phyloP scores from a whole-genome alignment of 2,888 invertebrate species.

The Magallana nippona region DNA sequence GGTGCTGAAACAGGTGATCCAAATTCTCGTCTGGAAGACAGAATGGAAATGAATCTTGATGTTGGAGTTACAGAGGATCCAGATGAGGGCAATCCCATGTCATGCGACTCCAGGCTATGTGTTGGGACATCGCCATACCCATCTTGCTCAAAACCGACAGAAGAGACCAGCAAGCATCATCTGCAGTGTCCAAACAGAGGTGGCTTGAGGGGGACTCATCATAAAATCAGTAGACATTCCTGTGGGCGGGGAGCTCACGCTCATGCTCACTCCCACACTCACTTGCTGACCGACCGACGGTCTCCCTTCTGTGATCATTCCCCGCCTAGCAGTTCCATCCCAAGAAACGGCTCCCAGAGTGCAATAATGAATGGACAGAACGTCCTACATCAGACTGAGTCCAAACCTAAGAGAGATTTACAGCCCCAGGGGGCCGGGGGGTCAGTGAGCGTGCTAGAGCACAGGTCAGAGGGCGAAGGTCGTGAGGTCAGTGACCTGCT shows the following conservation, averaged over 20 bases:
- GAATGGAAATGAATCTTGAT: conserved; percentile 26
- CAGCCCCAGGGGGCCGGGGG: background rate
- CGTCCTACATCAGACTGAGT: conserved; percentile 18
- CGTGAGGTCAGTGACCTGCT: conserved; percentile 19
- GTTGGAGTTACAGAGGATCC: background rate
- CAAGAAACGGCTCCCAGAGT: background rate
- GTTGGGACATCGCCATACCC: background rate
- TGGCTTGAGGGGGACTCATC: background rate
- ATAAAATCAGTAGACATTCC: conserved; percentile 15
- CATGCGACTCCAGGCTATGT: background rate
- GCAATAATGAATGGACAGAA: conserved; percentile 33
- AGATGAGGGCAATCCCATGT: background rate
- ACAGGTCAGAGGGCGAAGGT: conserved; percentile 30
- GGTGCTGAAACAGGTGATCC: conserved; percentile 27
- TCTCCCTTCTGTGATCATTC: conserved; percentile 20
- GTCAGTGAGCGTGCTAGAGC: background rate
- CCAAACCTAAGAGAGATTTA: conserved; percentile 14
- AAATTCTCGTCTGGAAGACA: background rate
- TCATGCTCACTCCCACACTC: background rate
- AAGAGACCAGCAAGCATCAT: background rate
- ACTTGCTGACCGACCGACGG: background rate
- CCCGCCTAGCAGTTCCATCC: background rate
- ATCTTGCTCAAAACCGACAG: conserved; percentile 34
- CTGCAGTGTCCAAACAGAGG: conserved; percentile 5
- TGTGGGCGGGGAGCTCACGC: background rate